Evolutionary conservation across 2,797 vertebrate species (phyloP).

Genomic region (Onychomys torridus): DNA sequence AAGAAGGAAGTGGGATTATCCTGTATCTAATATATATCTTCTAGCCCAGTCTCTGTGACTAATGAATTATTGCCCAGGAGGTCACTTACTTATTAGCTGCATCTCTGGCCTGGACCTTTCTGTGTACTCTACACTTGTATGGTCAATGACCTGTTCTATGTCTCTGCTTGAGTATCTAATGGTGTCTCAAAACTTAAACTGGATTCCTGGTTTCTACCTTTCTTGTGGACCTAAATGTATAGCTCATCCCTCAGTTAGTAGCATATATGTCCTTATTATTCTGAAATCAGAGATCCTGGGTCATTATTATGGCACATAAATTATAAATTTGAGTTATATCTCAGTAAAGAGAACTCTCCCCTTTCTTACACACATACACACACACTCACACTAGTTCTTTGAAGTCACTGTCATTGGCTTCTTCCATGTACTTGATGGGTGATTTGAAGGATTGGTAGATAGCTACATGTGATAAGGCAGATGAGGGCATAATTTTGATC

Average conservation of each 20-base stretch:
- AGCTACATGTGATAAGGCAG: neutral
- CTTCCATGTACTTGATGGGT: neutral
- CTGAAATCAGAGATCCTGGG: neutral
- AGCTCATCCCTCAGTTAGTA: neutral
- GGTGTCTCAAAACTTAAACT: neutral
- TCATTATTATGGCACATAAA: neutral
- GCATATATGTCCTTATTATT: neutral
- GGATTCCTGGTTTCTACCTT: neutral
- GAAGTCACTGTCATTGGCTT: neutral
- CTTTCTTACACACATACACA: neutral
- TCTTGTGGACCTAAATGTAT: neutral
- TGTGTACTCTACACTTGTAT: neutral
- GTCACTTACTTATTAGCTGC: neutral
- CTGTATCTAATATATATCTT: neutral
- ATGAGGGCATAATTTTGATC: neutral
- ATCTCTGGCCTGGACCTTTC: neutral
- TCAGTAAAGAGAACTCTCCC: neutral
- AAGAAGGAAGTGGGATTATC: neutral
- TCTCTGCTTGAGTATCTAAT: neutral
- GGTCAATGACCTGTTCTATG: neutral
- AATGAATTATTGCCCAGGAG: neutral
- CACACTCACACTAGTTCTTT: neutral
- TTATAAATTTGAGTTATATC: neutral
- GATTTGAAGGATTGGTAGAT: neutral
- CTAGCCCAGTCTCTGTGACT: neutral